Conservation (phyloP, 1,140 invertebrate species). For the Dreissena rostriformis region DNA sequence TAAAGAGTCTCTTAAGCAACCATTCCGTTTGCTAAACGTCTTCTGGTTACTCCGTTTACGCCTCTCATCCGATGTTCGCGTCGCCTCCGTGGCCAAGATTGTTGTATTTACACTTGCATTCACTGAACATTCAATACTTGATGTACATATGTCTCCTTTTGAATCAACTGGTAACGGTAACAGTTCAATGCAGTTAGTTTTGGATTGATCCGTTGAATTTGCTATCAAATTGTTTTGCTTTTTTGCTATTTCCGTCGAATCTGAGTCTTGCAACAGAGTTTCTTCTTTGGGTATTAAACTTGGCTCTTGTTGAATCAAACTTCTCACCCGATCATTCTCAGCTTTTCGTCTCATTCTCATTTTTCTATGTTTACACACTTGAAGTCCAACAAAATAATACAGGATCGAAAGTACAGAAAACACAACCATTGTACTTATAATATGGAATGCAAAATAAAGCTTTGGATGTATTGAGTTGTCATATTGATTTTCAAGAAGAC, state of each 20-base stretch:
- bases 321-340: not conserved
- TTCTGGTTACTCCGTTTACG: not conserved
- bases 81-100: not conserved
- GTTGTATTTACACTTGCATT: too few species aligned
- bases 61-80: slow-evolving; percentile 1
- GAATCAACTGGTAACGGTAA: not conserved
- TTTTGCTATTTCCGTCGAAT: slow-evolving; percentile 33
- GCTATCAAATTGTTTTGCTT: not conserved
- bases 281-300: slow-evolving; percentile 8
- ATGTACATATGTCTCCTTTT: not conserved
- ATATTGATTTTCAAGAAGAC: slow-evolving; percentile 34
- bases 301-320: slow-evolving; percentile 16
- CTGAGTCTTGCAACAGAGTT: slow-evolving; percentile 44
- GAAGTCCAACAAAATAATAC: slow-evolving; percentile 50
- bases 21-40: slow-evolving; percentile 7
- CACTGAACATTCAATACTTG: too few species aligned
- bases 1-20: slow-evolving; percentile 23
- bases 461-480: slow-evolving; percentile 22
- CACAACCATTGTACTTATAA: slow-evolving; percentile 23
- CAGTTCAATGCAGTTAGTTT: not conserved
- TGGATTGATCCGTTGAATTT: not conserved
- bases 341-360: slow-evolving; percentile 4
- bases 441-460: slow-evolving; percentile 23
- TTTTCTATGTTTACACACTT: slow-evolving; percentile 38
- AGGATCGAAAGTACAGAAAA: slow-evolving; percentile 32